Base-by-base conservation (phyloP, 64 coral and sea anemone genomes). In the Pocillopora damicornis region DNA sequence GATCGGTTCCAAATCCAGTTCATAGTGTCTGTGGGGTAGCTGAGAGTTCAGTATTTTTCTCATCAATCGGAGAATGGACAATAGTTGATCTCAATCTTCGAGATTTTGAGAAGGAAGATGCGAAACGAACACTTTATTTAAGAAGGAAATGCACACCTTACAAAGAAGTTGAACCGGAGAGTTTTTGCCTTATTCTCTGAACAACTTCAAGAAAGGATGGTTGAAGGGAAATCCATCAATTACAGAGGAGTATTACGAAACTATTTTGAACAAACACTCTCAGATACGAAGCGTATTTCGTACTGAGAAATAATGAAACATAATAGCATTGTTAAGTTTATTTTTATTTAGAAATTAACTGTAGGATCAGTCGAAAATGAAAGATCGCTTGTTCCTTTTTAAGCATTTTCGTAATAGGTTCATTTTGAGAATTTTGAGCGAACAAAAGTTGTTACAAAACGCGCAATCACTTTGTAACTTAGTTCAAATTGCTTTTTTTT, bases 21-120 rank as follows among this genome's bases (percentile, higher is more conserved):
- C 17, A 84, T 57, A 22, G 69, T 23, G 63, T 20, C 9, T 34
- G 8, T 51, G 81, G 81, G 56, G 73, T 84, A 23, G 51, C 63
- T 15, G 81, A 72, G 38, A 84, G 65, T 42, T 37, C 81, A 2
- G 81, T 84, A 38, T 84, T 71, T 25, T 71, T 84, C 15, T 84
- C 81, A 23, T 42, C 81, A 20, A 84, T 84, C 10, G 81, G 81
- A 13, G 81, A 84, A 84, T 84, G 81, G 81, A 84, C 81, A 18
- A 67, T 84, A 4, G 45, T 84, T 11, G 81, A 84, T 84, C 42
- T 84, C 20, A 71, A 84, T 65, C 65, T 57, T 69, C 10, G 69
- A 13, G 35, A 58, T 51, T 84, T 84, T 57, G 81, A 84, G 38
- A 84, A 72, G 38, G 81, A 84, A 72, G 81, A 84, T 11, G 81